These are phyloP conservation scores for Corythoichthys haematopterus DNA, from an alignment of 2,113 vertebrate species.

Conservation along the genomic window DNA sequence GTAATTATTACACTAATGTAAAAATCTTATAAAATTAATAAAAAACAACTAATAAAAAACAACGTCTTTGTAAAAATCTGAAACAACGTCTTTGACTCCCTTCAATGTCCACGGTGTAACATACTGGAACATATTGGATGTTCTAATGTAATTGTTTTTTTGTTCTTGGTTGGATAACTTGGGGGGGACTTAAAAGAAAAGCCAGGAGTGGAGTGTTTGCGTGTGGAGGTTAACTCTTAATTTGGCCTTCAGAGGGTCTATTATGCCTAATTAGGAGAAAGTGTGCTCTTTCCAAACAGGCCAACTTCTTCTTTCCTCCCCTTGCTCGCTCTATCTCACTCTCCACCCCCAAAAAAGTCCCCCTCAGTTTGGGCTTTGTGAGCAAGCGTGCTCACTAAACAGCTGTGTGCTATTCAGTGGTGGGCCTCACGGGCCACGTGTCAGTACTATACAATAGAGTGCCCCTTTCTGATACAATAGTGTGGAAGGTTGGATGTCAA, in stretches of 20 bases:
- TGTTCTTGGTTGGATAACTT: constrained; percentile 4
- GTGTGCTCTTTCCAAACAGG: constrained; percentile 43
- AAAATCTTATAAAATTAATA: too few species aligned
- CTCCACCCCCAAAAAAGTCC: constrained; percentile 31
- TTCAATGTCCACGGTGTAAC: too few species aligned
- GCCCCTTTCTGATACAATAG: constrained; percentile 64
- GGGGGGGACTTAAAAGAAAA: constrained; percentile 8
- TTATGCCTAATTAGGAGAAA: constrained; percentile 45
- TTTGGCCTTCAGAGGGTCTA: constrained; percentile 19
- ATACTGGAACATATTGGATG: too few species aligned
- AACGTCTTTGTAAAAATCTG: too few species aligned
- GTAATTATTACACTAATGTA: too few species aligned
- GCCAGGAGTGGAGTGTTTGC: constrained; percentile 12
- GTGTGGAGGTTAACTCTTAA: constrained; percentile 27
- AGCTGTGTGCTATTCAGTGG: constrained; percentile 69
- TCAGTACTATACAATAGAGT: constrained; percentile 61
- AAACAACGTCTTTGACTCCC: too few species aligned
- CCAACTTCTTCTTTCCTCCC: constrained; percentile 30
- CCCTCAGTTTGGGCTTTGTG: constrained; percentile 59
- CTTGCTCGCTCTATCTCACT: constrained; percentile 20
- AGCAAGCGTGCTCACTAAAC: constrained; percentile 66
- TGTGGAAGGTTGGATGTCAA: constrained; percentile 59
- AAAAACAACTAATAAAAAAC: too few species aligned
- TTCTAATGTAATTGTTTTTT: constrained; percentile 4
- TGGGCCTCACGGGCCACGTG: constrained; percentile 67